phyloP scores from a whole-genome alignment of 2,888 invertebrate genomes.

The Ashinkailepas kermadecensis region DNA sequence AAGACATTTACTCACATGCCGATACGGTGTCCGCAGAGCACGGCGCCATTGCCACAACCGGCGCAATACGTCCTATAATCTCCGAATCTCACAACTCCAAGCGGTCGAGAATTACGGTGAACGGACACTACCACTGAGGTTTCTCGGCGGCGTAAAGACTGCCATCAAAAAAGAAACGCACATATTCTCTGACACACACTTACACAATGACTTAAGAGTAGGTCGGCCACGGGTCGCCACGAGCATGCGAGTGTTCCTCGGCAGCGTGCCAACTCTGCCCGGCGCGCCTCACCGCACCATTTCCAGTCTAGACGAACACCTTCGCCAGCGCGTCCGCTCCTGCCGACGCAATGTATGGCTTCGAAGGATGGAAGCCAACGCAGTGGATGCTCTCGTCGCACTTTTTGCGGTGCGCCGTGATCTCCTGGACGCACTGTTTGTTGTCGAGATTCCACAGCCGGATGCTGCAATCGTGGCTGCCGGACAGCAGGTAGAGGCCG shows the following conservation, averaged over 20 bases:
- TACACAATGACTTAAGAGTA: not conserved
- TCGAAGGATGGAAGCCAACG: slow-evolving; percentile 97
- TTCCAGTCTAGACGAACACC: slow-evolving; percentile 74
- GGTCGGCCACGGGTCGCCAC: not conserved
- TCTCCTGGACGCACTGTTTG: slow-evolving; percentile 98
- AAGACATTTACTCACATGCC: not conserved
- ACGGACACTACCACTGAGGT: not conserved
- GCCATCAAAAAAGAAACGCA: not conserved
- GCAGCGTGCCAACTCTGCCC: not conserved
- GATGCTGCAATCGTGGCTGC: slow-evolving; percentile 60
- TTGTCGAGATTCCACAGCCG: slow-evolving; percentile 62
- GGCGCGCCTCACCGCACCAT: not conserved
- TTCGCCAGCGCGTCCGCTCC: slow-evolving; percentile 98
- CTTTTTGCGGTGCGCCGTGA: slow-evolving; percentile 98
- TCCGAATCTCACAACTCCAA: not conserved
- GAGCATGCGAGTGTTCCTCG: not conserved
- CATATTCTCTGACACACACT: not conserved
- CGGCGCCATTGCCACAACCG: not conserved
- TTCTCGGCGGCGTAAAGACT: not conserved
- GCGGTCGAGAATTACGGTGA: not conserved
- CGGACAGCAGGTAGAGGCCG: slow-evolving; percentile 94
- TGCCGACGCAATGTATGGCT: slow-evolving; percentile 97
- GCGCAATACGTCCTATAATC: not conserved
- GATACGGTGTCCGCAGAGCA: not conserved
- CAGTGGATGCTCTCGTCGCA: slow-evolving; percentile 98